phyloP scores from a whole-genome alignment of 2,888 invertebrate species.

The Suillia variegata region DNA sequence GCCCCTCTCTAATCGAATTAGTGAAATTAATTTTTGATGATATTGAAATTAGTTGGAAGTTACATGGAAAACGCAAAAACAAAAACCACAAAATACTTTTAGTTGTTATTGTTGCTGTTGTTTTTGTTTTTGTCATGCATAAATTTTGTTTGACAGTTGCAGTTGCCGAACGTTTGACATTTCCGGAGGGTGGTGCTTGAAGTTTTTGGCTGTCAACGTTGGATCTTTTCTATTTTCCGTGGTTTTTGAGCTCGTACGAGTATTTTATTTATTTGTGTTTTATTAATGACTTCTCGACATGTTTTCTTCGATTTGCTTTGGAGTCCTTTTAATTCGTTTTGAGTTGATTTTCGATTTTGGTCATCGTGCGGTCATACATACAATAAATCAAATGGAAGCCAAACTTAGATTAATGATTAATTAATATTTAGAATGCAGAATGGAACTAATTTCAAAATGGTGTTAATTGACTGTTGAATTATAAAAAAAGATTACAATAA shows the following conservation, averaged over 20 bases:
- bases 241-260: slow-evolving; percentile 14
- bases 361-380: no score
- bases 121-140: slow-evolving; percentile 37
- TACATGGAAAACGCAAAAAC: slow-evolving; percentile 27
- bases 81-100: not conserved
- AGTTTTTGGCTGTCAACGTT: slow-evolving; percentile 26
- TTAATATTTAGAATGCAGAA: no score
- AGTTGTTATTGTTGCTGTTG: slow-evolving; percentile 21
- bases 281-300: slow-evolving; percentile 52
- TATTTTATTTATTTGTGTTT: slow-evolving; percentile 39
- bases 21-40: slow-evolving; percentile 60
- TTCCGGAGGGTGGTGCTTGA: not conserved
- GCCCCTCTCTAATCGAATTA: slow-evolving; percentile 53
- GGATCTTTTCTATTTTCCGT: slow-evolving; percentile 25
- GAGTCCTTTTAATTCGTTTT: not conserved
- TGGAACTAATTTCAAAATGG: no score
- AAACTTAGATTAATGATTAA: no score
- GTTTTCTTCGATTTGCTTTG: slow-evolving; percentile 23
- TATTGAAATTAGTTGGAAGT: slow-evolving; percentile 58
- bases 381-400: no score
- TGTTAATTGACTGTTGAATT: no score
- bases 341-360: not conserved
- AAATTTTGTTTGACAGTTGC: slow-evolving; percentile 49
- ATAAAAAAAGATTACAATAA: no score
- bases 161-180: slow-evolving; percentile 47